phyloP scores from a whole-genome alignment of 1,140 invertebrate genomes.

The Brachionus rubens region DNA sequence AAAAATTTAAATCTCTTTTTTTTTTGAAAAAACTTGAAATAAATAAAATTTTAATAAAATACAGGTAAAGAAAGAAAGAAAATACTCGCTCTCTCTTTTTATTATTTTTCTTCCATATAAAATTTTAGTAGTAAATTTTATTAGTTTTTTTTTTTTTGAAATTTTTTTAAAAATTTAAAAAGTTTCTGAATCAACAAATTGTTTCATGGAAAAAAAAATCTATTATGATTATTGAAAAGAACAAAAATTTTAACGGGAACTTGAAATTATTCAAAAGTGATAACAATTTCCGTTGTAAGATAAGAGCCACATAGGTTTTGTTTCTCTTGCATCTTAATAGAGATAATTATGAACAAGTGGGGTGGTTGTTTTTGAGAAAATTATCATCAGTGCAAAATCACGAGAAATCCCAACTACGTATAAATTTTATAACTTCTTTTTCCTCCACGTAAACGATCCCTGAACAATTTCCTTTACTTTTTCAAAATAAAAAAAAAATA shows the following conservation, averaged over 20 bases:
- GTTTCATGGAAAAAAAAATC: conserved; percentile 27
- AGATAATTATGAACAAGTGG: too few relatives aligned
- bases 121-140: conserved; percentile 31
- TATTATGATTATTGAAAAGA: conserved; percentile 1
- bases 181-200: conserved; percentile 34
- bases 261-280: too few relatives aligned
- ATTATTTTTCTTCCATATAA: conserved; percentile 19
- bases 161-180: background rate
- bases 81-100: conserved; percentile 2
- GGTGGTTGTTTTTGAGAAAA: too few relatives aligned
- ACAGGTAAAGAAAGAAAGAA: conserved; percentile 25
- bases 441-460: background rate
- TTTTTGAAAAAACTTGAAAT: conserved; percentile 26
- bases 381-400: conserved; percentile 20
- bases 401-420: background rate
- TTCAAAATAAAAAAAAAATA: too few relatives aligned
- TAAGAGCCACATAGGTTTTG: too few relatives aligned
- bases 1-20: background rate
- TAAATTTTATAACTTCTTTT: background rate
- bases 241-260: conserved; percentile 8
- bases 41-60: conserved; percentile 44
- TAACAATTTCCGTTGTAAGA: too few relatives aligned
- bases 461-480: conserved; percentile 35
- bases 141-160: background rate
- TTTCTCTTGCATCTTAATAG: conserved; percentile 11